Evolutionary conservation across 2,113 vertebrate species (phyloP).

Genomic region (Camelus bactrianus): DNA sequence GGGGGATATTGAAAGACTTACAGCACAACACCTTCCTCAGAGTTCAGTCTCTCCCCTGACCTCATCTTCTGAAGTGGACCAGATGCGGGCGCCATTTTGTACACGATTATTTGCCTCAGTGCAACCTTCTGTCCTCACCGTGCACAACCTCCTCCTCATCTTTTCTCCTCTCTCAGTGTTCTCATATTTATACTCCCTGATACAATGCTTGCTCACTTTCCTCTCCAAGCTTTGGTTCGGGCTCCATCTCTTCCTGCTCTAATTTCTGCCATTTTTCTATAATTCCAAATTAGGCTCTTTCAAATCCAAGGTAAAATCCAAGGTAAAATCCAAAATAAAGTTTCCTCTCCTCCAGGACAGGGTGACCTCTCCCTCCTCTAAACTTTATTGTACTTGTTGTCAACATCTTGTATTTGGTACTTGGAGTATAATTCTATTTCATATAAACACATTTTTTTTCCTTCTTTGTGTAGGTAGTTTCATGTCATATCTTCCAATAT

Average conservation of each 20-base stretch:
- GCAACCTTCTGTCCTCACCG: no score
- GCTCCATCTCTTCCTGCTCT: background rate
- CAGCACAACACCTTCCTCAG: background rate
- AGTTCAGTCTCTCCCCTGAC: background rate
- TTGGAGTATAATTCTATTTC: background rate
- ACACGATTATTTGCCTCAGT: background rate
- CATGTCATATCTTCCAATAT: background rate
- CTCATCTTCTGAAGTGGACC: background rate
- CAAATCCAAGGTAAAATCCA: background rate
- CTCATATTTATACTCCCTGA: background rate
- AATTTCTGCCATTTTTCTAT: background rate
- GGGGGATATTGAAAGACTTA: background rate
- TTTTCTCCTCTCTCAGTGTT: background rate
- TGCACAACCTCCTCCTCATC: no score
- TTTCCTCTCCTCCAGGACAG: background rate
- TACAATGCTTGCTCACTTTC: background rate
- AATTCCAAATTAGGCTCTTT: background rate
- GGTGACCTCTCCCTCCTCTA: background rate
- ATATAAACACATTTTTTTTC: background rate
- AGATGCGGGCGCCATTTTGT: fast-evolving
- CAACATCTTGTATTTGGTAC: background rate
- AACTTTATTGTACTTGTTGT: background rate
- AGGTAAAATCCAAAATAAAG: background rate
- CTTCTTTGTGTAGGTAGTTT: background rate
- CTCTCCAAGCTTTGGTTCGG: background rate